Evolutionary conservation across 2,888 invertebrate genomes (phyloP).

Genomic region (Venustoraphidia nigricollis): DNA sequence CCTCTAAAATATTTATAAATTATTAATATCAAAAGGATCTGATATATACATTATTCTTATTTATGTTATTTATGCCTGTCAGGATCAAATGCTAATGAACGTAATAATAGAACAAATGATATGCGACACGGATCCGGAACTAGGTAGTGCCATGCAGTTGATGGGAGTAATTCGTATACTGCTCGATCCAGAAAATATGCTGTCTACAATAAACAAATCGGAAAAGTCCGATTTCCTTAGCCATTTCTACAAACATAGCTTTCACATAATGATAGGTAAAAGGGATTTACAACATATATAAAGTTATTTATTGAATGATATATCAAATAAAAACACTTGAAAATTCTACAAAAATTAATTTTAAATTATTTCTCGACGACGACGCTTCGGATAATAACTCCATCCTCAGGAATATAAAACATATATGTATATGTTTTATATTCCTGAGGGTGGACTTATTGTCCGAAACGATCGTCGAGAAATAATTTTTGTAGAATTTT

Average conservation of each 20-base stretch:
- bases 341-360: no score
- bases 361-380: no score
- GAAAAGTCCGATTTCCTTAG: conserved; percentile 97
- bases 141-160: conserved; percentile 93
- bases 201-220: conserved; percentile 80
- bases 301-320: conserved; percentile 3
- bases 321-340: no score
- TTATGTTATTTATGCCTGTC: conserved; percentile 21
- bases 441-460: no score
- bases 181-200: conserved; percentile 96
- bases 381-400: no score
- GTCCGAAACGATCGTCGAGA: no score
- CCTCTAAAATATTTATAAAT: no score
- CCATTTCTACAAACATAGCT: conserved; percentile 97
- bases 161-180: conserved; percentile 87
- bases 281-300: conserved; percentile 7
- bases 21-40: no score
- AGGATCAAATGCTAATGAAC: conserved; percentile 91
- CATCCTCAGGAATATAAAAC: no score
- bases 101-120: conserved; percentile 98
- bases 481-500: no score
- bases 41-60: neutral
- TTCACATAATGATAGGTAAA: conserved; percentile 84
- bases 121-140: conserved; percentile 89
- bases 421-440: no score